A percentile compares a stretch with the other conserved stretches of the same genome.
Evolutionary conservation across 2,113 vertebrate genomes (phyloP).

Genomic region (Camelus dromedarius): DNA sequence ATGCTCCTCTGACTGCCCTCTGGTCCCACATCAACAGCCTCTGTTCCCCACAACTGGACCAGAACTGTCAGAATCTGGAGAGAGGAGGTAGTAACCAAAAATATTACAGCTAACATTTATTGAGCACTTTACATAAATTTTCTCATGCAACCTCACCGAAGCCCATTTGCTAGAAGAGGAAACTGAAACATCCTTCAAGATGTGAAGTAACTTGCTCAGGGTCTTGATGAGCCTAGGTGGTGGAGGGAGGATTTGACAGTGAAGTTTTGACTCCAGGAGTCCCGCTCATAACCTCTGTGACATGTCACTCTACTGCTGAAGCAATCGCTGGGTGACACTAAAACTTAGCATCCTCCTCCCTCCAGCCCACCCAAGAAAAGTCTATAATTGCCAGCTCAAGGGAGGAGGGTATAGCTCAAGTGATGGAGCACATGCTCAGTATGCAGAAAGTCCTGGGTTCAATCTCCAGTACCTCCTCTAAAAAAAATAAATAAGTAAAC

Average conservation of each 20-base stretch:
- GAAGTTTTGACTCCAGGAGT: neutral
- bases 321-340: neutral
- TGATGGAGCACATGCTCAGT: no score
- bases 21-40: neutral
- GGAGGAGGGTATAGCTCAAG: no score
- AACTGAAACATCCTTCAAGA: neutral
- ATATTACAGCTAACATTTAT: neutral
- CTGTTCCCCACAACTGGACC: neutral
- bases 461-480: no score
- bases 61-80: neutral
- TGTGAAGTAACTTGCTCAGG: neutral
- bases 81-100: neutral
- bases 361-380: neutral
- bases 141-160: neutral
- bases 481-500: no score
- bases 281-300: neutral
- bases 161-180: slow-evolving; percentile 9
- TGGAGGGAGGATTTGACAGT: neutral
- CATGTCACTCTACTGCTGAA: neutral
- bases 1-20: neutral
- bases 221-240: neutral
- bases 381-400: neutral
- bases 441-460: no score
- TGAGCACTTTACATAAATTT: neutral
- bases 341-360: neutral